Evolutionary conservation across 2,888 invertebrate genomes (phyloP).

Genomic region (Lomographa bimaculata): DNA sequence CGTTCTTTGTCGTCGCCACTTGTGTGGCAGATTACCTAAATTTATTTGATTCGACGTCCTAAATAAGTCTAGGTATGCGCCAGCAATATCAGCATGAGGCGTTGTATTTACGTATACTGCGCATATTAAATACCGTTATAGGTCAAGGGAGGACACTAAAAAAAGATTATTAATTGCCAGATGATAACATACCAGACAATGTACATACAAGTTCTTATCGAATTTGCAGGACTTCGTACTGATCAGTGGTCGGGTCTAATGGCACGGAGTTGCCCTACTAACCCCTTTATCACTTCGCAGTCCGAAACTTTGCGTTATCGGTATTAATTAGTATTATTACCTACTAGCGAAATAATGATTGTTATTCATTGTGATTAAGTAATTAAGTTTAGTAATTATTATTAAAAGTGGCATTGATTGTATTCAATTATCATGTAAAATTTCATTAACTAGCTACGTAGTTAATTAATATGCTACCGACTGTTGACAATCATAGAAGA

Average conservation of each 20-base stretch:
- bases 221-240: constrained; percentile 36
- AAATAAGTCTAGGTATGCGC: constrained; percentile 37
- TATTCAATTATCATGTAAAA: constrained; percentile 7
- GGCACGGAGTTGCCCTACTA: constrained; percentile 54
- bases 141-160: constrained; percentile 59
- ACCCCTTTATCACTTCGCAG: constrained; percentile 52
- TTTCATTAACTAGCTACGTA: too few species aligned
- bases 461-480: too few species aligned
- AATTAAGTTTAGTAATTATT: constrained; percentile 15
- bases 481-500: too few species aligned
- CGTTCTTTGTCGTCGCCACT: constrained; percentile 23
- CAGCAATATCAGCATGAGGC: constrained; percentile 14
- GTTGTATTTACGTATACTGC: constrained; percentile 49
- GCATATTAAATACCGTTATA: constrained; percentile 56
- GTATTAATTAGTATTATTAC: too few species aligned
- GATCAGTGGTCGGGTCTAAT: constrained; percentile 30
- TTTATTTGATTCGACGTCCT: constrained; percentile 34
- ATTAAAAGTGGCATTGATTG: constrained; percentile 17
- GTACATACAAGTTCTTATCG: constrained; percentile 46
- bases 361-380: too few species aligned
- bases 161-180: constrained; percentile 46
- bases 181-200: constrained; percentile 51
- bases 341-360: too few species aligned
- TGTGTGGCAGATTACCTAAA: constrained; percentile 39
- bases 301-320: constrained; percentile 28